Base-by-base conservation (phyloP, 2,113 vertebrate genomes). In the Zootoca vivipara region DNA sequence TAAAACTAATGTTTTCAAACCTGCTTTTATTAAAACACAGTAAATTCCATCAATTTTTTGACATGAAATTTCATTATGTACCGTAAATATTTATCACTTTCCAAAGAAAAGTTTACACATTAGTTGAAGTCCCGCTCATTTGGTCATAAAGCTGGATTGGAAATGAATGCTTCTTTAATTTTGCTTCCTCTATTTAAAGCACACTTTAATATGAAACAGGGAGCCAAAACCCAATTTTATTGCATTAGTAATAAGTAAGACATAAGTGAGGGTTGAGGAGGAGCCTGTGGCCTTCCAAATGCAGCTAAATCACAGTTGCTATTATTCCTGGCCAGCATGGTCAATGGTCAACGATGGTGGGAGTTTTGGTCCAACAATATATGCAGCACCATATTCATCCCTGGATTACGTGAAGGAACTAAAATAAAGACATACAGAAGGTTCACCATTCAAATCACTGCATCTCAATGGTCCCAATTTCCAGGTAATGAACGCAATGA, bases 71-170 rank as follows among this genome's bases (percentile, higher is more conserved):
- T 97, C 94, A 96, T 97, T 97, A 97, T 89, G 91, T 87, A 95
- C 94, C 96, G 95, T 97, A 97, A 97, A 97, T 97, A 97, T 97
- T 97, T 97, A 96, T 97, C 95, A 96, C 94, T 96, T 96, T 95
- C 95, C 90, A 88, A 90, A 94, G 93, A 92, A 92, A 97, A 97
- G 95, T 95, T 96, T 96, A 96, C 94, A 93, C 92, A 92, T 95
- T 96, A 95, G 95, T 94, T 93, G 92, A 90, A 91, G 93, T 91
- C 92, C 95, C 93, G 94, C 95, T 96, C 95, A 96, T 95, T 96
- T 92, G 82, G 93, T 96, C 96, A 92, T 93, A 95, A 95, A 95
- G 93, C 91, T 91, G 90, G 93, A 95, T 94, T 94, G 95, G 91
- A 96, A 93, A 95, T 94, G 93, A 96, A 97, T 96, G 92, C 87